A percentile compares a stretch with the other conserved stretches of the same genome.
These are phyloP conservation scores for Leptinotarsa juncta DNA, from an alignment of 2,888 invertebrate genomes.

Conservation along the genomic window DNA sequence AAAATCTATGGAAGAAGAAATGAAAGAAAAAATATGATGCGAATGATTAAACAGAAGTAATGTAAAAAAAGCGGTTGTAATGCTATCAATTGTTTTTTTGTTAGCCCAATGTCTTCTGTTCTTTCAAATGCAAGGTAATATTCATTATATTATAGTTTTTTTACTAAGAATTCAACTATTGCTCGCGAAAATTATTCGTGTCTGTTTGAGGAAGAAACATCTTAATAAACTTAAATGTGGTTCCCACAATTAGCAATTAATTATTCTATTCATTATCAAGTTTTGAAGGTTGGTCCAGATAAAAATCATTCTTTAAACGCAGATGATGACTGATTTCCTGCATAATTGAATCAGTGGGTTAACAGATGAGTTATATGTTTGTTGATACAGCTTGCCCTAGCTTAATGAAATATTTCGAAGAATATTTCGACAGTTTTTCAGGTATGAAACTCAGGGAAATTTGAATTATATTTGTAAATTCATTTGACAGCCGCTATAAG, in stretches of 20 bases:
- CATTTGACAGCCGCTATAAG: too few relatives aligned
- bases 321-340: constrained; percentile 21
- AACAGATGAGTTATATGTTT: background rate
- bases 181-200: background rate
- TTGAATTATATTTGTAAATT: too few relatives aligned
- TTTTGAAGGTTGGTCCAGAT: constrained; percentile 22
- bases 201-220: background rate
- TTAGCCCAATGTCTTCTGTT: too few relatives aligned
- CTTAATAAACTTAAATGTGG: background rate
- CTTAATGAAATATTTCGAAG: background rate
- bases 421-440: too few relatives aligned
- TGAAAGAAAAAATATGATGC: too few relatives aligned
- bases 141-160: too few relatives aligned
- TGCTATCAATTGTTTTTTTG: too few relatives aligned
- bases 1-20: too few relatives aligned
- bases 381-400: background rate
- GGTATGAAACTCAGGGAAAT: background rate
- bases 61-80: too few relatives aligned
- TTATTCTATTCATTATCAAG: constrained; percentile 7
- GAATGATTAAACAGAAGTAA: too few relatives aligned
- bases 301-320: constrained; percentile 1
- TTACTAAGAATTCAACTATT: background rate
- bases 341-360: constrained; percentile 20
- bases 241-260: constrained; percentile 4
- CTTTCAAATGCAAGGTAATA: too few relatives aligned